Evolutionary conservation across 2,888 invertebrate genomes (phyloP).

Genomic region (Abrostola triplasia): DNA sequence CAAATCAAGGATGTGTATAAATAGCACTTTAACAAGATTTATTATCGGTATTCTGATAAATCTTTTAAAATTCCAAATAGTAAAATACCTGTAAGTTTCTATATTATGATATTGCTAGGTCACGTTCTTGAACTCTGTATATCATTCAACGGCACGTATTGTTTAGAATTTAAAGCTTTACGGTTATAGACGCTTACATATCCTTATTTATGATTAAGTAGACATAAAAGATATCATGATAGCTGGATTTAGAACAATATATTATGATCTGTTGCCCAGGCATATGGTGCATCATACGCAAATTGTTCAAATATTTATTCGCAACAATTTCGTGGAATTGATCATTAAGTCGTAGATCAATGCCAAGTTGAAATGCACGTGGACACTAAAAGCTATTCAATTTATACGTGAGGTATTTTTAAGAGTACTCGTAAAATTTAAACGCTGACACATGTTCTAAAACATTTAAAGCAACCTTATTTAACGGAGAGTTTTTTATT

Average conservation of each 20-base stretch:
- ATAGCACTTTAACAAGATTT: constrained; percentile 67
- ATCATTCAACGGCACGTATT: constrained; percentile 5
- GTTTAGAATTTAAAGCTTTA: neutral
- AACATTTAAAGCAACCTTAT: neutral
- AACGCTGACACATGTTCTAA: constrained; percentile 24
- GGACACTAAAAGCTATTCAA: constrained; percentile 43
- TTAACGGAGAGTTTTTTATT: neutral
- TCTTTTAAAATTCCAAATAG: neutral
- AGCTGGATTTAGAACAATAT: constrained; percentile 5
- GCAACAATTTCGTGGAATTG: constrained; percentile 32
- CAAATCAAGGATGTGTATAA: constrained; percentile 66
- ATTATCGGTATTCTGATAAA: constrained; percentile 53
- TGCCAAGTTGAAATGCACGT: constrained; percentile 46
- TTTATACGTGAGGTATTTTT: constrained; percentile 15
- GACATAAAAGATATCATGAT: constrained; percentile 7
- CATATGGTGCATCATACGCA: constrained; percentile 16
- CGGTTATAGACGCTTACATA: neutral
- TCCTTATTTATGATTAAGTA: neutral
- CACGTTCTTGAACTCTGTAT: constrained; percentile 2
- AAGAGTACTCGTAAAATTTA: constrained; percentile 17
- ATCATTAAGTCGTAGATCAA: constrained; percentile 41
- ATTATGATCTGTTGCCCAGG: constrained; percentile 16
- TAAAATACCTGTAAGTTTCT: neutral
- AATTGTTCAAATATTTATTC: constrained; percentile 33
- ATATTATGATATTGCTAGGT: constrained; percentile 5